Evolutionary conservation across 2,888 invertebrate species (phyloP), one percentile per base, ranked within the genome.

Genomic region (Erebia epiphron): DNA sequence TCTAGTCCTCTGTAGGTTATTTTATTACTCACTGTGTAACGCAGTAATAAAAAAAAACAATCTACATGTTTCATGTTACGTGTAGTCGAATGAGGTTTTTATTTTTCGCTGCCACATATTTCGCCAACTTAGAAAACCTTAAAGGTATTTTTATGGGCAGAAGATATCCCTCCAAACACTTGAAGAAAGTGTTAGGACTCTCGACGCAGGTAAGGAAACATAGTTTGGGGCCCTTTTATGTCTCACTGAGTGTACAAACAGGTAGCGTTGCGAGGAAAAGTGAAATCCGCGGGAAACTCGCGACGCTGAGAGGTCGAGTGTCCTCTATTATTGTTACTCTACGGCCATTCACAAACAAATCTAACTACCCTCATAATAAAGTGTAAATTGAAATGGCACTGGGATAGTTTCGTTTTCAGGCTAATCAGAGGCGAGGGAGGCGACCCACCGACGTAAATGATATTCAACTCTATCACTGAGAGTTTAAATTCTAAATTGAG

Each of bases 391-490:
- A 72, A 71, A 69, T 71, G 72, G 26, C 58, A 65, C 41, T 56
- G 60, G 63, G 75, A 78, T 79, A 82, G 81, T 83, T 83, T 84
- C 83, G 85, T 89, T 90, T 90, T 88, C 86, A 90, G 86, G 92
- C 92, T 92, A 92, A 92, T 92, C 91, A 92, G 89, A 83, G 82
- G 78, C 83, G 79, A 83, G 86, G 84, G 88, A 83, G 82, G 79
- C 77, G 76, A 77, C 75, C 71, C 70, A 68, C 50, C 50, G 68
- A 49, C 67, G 72, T 79, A 79, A 79, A 78, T 79, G 75, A 89
- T 81, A 84, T 82, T 83, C 76, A 79, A 79, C 86, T 79, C 76
- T 88, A 84, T 74, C 64, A 56, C 73, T 71, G 72, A 56, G 61
- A 14, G 5, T 35, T 68, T 79, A 83, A 76, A 79, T 74, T 70